phyloP scores from a whole-genome alignment of 2,113 vertebrate genomes.

The Pholis gunnellus region DNA sequence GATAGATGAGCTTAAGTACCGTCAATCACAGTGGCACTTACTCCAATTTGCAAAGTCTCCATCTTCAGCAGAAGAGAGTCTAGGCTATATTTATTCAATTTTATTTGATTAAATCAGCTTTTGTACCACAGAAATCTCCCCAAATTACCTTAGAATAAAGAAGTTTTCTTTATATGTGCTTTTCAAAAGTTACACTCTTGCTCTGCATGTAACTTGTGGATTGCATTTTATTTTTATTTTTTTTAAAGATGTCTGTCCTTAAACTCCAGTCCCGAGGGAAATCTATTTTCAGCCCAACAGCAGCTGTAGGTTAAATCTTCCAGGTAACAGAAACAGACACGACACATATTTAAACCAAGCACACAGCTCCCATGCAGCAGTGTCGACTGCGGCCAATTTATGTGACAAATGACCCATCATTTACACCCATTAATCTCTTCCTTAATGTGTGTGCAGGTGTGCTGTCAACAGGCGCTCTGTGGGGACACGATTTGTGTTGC shows the following conservation, averaged over 20 bases:
- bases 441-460: slow-evolving; percentile 40
- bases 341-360: slow-evolving; percentile 1
- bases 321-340: background rate
- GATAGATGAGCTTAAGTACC: background rate
- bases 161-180: background rate
- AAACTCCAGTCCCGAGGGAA: background rate
- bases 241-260: background rate
- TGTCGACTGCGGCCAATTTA: slow-evolving; percentile 17
- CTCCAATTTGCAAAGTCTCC: background rate
- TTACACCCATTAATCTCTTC: slow-evolving; percentile 39
- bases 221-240: background rate
- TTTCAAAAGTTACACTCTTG: background rate
- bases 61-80: background rate
- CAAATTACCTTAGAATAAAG: background rate
- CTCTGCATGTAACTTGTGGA: background rate
- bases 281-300: background rate
- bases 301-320: background rate
- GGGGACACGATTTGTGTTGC: slow-evolving; percentile 16
- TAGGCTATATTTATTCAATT: background rate
- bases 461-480: slow-evolving; percentile 16
- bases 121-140: background rate
- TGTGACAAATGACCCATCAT: slow-evolving; percentile 48
- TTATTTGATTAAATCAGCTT: background rate
- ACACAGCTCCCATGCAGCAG: background rate
- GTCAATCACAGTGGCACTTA: background rate